Conservation (phyloP, 2,113 vertebrate genomes). For the Gymnobelideus leadbeateri region DNA sequence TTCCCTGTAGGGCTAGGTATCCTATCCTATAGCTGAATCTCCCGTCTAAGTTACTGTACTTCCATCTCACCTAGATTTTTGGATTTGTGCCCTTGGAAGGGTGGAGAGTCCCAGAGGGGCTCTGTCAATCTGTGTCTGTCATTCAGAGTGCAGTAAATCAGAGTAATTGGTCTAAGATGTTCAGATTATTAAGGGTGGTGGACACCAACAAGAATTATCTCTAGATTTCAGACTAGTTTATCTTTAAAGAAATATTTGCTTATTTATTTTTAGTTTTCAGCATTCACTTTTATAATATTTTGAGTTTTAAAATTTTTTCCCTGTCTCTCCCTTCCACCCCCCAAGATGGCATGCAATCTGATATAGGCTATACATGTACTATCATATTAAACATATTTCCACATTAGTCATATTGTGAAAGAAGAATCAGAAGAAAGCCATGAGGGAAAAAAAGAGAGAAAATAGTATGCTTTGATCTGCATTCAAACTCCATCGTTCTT, state of each 20-base stretch:
- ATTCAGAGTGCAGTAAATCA: not conserved
- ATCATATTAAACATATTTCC: no score
- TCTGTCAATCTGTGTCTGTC: not conserved
- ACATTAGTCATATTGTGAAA: no score
- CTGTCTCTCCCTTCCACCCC: no score
- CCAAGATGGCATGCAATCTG: no score
- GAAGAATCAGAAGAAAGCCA: no score
- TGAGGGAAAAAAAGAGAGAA: no score
- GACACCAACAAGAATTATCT: not conserved
- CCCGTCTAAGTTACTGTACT: not conserved
- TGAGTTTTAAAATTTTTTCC: no score
- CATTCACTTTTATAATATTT: no score
- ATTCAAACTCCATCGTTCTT: no score
- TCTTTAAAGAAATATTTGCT: not conserved
- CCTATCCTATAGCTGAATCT: not conserved
- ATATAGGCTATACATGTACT: no score
- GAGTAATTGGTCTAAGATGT: not conserved
- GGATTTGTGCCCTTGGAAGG: not conserved
- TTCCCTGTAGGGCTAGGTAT: not conserved
- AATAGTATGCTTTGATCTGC: no score
- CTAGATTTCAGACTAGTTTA: not conserved
- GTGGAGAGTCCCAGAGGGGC: not conserved
- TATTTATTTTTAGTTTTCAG: no score
- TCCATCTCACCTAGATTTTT: not conserved
- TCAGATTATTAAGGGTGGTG: not conserved